Evolutionary conservation across 2,888 invertebrate species (phyloP).

Genomic region (Gymnoscelis rufifasciata): DNA sequence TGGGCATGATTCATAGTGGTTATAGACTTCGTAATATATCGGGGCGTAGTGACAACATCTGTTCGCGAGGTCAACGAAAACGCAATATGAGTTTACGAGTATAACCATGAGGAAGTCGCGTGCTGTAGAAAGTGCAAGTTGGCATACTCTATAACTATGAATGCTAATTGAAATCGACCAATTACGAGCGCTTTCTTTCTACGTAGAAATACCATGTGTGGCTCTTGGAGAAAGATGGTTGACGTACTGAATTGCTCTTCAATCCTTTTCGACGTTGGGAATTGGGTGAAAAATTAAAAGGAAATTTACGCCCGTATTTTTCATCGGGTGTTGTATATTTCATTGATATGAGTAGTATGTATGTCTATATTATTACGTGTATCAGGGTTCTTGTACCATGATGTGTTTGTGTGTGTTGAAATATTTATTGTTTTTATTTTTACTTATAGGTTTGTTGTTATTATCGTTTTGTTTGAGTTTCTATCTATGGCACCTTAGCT

Average conservation of each 20-base stretch:
- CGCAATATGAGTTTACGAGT: conserved; percentile 30
- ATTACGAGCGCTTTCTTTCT: conserved; percentile 46
- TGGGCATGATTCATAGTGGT: conserved; percentile 48
- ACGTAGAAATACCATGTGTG: conserved; percentile 35
- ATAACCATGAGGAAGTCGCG: conserved; percentile 53
- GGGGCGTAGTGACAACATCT: conserved; percentile 34
- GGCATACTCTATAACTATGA: conserved; percentile 52
- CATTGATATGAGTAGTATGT: no score
- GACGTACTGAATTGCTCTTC: no score
- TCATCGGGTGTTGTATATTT: no score
- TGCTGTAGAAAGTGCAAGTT: conserved; percentile 69
- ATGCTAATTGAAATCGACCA: conserved; percentile 63
- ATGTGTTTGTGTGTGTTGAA: background rate
- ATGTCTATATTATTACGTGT: no score
- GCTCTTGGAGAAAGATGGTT: no score
- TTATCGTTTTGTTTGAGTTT: background rate
- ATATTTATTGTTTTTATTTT: background rate
- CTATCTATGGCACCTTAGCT: no score
- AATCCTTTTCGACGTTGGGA: no score
- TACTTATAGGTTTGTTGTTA: background rate
- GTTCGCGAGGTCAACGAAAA: conserved; percentile 31
- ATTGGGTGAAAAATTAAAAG: no score
- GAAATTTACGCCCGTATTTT: no score
- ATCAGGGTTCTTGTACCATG: no score
- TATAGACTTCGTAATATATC: conserved; percentile 23